Evolutionary conservation across 2,797 vertebrate genomes (phyloP), one percentile per base, ranked within the genome.

Genomic region (Malacoraja senta): DNA sequence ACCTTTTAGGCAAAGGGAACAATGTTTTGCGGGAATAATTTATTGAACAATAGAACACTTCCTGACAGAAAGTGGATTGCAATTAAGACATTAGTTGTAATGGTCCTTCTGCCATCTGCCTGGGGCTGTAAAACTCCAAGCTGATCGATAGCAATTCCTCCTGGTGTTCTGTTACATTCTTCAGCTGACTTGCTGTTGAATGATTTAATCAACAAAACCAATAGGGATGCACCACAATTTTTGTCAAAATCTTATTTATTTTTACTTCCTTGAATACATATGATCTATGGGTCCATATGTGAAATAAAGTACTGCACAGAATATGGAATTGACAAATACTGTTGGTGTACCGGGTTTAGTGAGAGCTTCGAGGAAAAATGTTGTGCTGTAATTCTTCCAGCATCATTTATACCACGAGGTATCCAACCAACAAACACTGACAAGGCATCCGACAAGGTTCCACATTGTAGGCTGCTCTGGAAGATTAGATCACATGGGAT

Each of bases 81-180:
- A 88, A 68, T 68, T 88, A 88, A 88, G 84, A 88, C 84, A 88
- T 88, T 68, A 68, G 63, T 68, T 88, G 63, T 68, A 35, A 88
- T 68, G n/a, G 84, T 68, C 35, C 61, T 88, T 68, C 63, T 35
- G 84, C n/a, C 61, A 88, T 68, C 32, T 68, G 63, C 15, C 38
- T 68, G 84, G 8, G 63, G 84, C n/a, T 88, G n/a, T 35, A 35
- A 88, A 68, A 10, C 84, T 35, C 84, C 9, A 68, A 68, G 17
- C 63, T 35, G 84, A 88, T 68, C 63, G 68, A 88, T 38, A 88
- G 84, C 17, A 8, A 53, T 68, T 35, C 19, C 63, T 68, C n/a
- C n/a, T 88, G 61, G 29, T 88, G 10, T 88, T 35, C 84, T 68
- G 63, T 68, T n/a, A 35, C 63, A 24, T 68, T 88, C 84, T 68